Base-by-base conservation (phyloP, 2,797 vertebrate species). In the Lepilemur ruficaudatus region DNA sequence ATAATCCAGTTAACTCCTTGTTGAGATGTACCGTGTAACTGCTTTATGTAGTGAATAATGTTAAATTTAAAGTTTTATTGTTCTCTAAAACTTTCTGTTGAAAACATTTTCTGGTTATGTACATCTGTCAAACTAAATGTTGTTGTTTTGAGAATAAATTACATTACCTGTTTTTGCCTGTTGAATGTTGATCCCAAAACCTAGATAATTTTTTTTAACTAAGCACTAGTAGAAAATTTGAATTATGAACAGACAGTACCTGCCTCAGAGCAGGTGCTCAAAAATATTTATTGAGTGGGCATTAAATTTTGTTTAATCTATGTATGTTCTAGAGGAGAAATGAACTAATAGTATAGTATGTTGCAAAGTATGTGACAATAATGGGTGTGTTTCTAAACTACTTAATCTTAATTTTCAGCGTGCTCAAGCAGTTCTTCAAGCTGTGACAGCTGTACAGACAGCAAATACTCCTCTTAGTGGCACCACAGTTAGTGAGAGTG, bases 371-470 rank as follows among this genome's bases (percentile, higher is more conserved):
- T 72, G 6, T 94, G 79, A 89, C 70, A 96, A 84, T 95, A 96
- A 30, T 93, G 41, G 72, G 10, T 85, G 43, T 97, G 7, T 95
- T 48, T 94, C 81, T 46, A 3, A 94, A 57, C 35, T 70, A 25
- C 17, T 63, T 69, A 63, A 52, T 97, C 28, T 85, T 98, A 23
- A 98, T 92, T 97, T 96, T 15, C 98, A 99, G 99, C 99, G 99
- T 81, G 99, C 99, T 70, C 99, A 99, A 97, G 99, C 99, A 2
- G 99, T 99, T 96, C 99, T 99, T 93, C 99, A 99, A 97, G 99
- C 99, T 2, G 99, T 99, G 97, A 99, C 99, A 0, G 99, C 99
- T 25, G 99, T 99, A 84, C 99, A 99, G 98, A 99, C 99, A 67
- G 99, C 99, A 32, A 99, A 99, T 0, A 99, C 99, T n/a, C 98